Evolutionary conservation across 2,797 vertebrate species (phyloP), one percentile per base, ranked within the genome.

Genomic region (Channa striata): DNA sequence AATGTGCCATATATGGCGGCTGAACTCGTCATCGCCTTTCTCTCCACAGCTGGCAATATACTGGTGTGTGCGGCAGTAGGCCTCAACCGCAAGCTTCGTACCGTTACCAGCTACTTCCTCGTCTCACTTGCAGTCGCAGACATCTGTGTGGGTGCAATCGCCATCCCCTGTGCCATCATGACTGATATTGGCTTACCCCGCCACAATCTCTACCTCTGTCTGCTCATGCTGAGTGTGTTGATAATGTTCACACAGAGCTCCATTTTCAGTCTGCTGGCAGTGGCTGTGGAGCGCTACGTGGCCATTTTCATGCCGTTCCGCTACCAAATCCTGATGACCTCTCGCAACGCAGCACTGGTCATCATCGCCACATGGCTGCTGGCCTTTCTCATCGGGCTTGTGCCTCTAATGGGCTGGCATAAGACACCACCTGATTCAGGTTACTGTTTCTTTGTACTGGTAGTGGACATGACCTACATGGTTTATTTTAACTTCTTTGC

Each of bases 211-310:
- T 87, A 92, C 80, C 82, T 95, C 50, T 95, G 95, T 57, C 74
- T 95, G 68, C 84, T 96, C 20, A 94, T 94, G 94, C 83, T 96
- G 20, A 95, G 94, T 0, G 89, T 93, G 23, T 71, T 96, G 10
- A 94, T 95, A 36, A 94, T 93, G 93, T 86, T 95, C 64, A 95
- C 94, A 0, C 92, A 94, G 84, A 93, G 93, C 82, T 95, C 95
- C 77, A 95, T 95, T 81, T 95, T 96, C 74, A 94, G 95, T 79
- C 79, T 95, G 72, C 74, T 95, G 67, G 94, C 94, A 0, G 89
- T 95, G 33, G 94, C 95, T 0, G 86, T 93, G 34, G 95, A 95
- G 75, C 93, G 94, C 21, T 95, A 95, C 19, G 65, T 95, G 23
- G 94, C 95, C 73, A 95, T 95, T 70, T 94, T 95, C 75, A 88